Conservation (phyloP, 30 jellyfish, hydroid and myxozoan species). For the Hydractinia symbiolongicarpus region DNA sequence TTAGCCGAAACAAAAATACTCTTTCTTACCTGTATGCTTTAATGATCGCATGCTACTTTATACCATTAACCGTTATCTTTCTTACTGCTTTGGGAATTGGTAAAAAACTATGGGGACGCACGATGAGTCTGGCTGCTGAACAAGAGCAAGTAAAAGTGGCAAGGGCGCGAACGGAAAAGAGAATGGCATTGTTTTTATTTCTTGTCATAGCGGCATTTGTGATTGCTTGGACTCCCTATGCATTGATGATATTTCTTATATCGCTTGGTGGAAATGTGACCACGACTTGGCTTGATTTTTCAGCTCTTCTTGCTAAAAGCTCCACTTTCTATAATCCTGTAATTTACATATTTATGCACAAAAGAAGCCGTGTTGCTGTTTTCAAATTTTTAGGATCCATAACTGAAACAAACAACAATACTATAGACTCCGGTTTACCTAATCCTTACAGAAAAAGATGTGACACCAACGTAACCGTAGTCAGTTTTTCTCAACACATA, state of each 20-base stretch:
- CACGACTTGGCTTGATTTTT: neutral
- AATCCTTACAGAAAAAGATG: too few relatives aligned
- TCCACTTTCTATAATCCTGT: slow-evolving; percentile 19
- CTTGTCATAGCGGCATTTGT: neutral
- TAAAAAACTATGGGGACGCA: too few relatives aligned
- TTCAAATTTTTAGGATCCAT: neutral
- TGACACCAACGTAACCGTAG: too few relatives aligned
- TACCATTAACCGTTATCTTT: neutral
- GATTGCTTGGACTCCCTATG: slow-evolving; percentile 21
- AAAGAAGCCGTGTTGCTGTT: neutral
- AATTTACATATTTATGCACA: slow-evolving; percentile 3
- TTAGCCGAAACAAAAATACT: neutral
- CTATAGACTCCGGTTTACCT: too few relatives aligned
- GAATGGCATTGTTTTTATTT: neutral
- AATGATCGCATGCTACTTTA: neutral
- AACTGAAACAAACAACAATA: too few relatives aligned
- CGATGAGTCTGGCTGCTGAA: too few relatives aligned
- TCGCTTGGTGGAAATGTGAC: neutral
- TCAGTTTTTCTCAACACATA: too few relatives aligned
- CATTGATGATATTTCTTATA: neutral
- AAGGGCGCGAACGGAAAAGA: neutral
- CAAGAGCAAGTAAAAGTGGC: too few relatives aligned
- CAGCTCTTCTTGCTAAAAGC: slow-evolving; percentile 12
- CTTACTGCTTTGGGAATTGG: too few relatives aligned
- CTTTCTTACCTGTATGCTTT: neutral